Evolutionary conservation across 1,140 invertebrate species (phyloP), one percentile per base, ranked within the genome.

Genomic region (Acromyrmex charruanus): DNA sequence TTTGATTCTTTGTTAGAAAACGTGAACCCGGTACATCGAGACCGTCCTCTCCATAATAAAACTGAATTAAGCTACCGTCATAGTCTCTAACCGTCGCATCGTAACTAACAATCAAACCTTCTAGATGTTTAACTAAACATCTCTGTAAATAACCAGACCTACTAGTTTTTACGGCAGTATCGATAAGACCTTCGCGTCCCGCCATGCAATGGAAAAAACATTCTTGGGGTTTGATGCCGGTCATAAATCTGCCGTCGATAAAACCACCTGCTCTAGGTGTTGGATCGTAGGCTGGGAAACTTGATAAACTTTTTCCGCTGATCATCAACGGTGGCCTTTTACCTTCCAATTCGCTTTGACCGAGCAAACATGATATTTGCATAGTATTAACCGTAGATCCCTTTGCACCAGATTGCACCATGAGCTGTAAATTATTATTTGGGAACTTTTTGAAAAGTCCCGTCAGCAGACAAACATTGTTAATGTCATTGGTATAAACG

Each of bases 191-290:
- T 97, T 99, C 99, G 95, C 99, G 97, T 87, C 99, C 99, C 74
- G 99, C 99, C 99, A 99, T 99, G 94, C 99, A 99, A 96, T 99
- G 99, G 95, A 99, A 99, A 95, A 99, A 99, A 93, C 99, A 99
- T 94, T 99, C 99, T 95, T 99, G 99, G 0, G 99, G 99, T 92
- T 98, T 97, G n/a, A 91, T 90, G 0, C 99, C 99, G 0, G 99
- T 99, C 96, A 99, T 97, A 92, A 99, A 99, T 44, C 99, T 96
- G 3, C 98, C 98, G 91, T 98, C 98, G 55, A 99, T 98, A 94
- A 99, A 99, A 18, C 99, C 99, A 59, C 99, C 99, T 39, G 99
- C 98, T 93, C 98, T 96, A 0, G 99, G 99, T 0, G 98, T 97
- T 18, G 97, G 96, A 92, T 99, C 99, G 92, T 99, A 99, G 0